Evolutionary conservation across 2,113 vertebrate genomes (phyloP), one percentile per base, ranked within the genome.

Genomic region (Erythrocebus patas): DNA sequence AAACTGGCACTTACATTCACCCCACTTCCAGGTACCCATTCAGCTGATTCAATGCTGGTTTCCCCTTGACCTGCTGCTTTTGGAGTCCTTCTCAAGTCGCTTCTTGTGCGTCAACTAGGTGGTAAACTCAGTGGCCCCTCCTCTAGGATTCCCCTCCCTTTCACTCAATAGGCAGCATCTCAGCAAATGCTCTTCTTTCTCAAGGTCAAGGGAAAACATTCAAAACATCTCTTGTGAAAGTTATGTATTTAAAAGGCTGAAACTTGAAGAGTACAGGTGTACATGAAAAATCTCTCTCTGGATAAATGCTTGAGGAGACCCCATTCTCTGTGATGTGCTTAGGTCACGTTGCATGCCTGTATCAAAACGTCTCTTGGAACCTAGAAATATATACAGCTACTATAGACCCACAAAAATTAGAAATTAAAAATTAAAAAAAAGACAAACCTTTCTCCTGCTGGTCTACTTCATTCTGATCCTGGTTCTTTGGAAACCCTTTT

Each of bases 111-210:
- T 11, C 79, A 50, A 1, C 0, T 16, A 17, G 23, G 45, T 57
- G 3, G 40, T 17, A 72, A 32, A 80, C 16, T 35, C 35, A 12
- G 25, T 6, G 59, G 20, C n/a, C 48, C 80, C 48, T 75, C 72
- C 86, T 45, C 57, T 50, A 1, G 3, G 57, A 35, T 84, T 57
- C 8, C 52, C 50, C 14, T 57, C 20, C 27, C 5, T 45, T 81
- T 73, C 48, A 32, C 13, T 64, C 6, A n/a, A 52, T 61, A 27
- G 0, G 17, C 4, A 38, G 35, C 6, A 95, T 95, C 61, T 22
- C 81, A 96, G 85, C 75, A 94, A 92, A 93, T 78, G 88, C 40
- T 59, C 20, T 73, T 14, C 35, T 52, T 68, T 86, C 48, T 89
- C 22, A 22, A 23, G 22, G 12, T 35, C 3, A 25, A 8, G 30